phyloP scores from a whole-genome alignment of 1,140 invertebrate species.

The Adelges cooleyi region DNA sequence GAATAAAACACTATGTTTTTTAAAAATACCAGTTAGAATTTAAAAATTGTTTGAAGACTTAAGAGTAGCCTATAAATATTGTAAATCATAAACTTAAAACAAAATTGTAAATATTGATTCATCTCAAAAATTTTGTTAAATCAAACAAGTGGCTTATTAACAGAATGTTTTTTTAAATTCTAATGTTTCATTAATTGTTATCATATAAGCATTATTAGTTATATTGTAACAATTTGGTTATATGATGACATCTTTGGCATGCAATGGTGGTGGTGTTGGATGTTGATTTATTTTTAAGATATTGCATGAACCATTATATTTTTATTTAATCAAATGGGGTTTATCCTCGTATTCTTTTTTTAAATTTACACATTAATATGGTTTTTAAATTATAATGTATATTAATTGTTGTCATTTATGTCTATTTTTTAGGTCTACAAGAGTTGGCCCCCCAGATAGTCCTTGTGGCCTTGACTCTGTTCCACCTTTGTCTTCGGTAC shows the following conservation, averaged over 20 bases:
- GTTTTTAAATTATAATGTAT: background rate
- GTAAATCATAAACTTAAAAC: too few relatives aligned
- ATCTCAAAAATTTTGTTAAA: too few relatives aligned
- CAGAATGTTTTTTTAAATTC: too few relatives aligned
- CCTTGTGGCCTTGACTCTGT: constrained; percentile 45
- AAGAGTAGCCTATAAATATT: too few relatives aligned
- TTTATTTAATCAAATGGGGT: constrained; percentile 13
- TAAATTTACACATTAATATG: background rate
- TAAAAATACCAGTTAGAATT: too few relatives aligned
- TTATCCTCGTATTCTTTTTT: background rate
- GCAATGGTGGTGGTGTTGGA: constrained; percentile 23
- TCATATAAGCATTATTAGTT: too few relatives aligned
- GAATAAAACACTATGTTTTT: too few relatives aligned
- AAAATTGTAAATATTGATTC: too few relatives aligned
- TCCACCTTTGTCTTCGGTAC: constrained; percentile 56
- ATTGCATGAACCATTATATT: constrained; percentile 19
- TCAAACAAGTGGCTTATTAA: too few relatives aligned
- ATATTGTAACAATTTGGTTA: too few relatives aligned
- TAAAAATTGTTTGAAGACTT: too few relatives aligned
- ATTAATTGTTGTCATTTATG: background rate
- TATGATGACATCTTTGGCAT: background rate
- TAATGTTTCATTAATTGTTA: too few relatives aligned
- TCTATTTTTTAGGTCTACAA: constrained; percentile 1
- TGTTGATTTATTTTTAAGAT: background rate
- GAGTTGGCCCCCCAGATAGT: constrained; percentile 6